These are phyloP conservation scores for Percina caprodes DNA, from an alignment of 2,113 vertebrate species.

Conservation along the genomic window DNA sequence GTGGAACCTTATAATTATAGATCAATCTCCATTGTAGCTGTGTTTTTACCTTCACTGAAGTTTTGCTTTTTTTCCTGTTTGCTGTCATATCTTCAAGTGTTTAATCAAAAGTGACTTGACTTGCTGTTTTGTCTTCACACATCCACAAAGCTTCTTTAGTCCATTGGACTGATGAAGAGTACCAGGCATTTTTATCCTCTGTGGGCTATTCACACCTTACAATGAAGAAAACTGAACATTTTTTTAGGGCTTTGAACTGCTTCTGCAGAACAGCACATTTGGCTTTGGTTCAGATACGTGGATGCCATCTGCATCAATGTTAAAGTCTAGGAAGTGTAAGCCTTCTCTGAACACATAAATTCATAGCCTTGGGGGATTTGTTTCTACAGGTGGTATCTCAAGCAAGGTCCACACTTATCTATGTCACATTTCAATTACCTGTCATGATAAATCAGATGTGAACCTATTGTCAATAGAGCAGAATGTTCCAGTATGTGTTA, in stretches of 20 bases:
- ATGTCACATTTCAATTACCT: slow-evolving; percentile 14
- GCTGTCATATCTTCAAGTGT: background rate
- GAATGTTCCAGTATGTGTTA: background rate
- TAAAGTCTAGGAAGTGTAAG: slow-evolving; percentile 6
- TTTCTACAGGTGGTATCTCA: slow-evolving; percentile 11
- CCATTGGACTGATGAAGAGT: background rate
- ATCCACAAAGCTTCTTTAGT: background rate
- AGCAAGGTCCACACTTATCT: background rate
- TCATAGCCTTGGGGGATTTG: too few species aligned
- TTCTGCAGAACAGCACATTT: background rate
- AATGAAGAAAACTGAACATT: slow-evolving; percentile 19
- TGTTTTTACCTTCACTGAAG: background rate
- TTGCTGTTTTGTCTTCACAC: background rate
- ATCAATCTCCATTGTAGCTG: background rate
- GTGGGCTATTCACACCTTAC: slow-evolving; percentile 4
- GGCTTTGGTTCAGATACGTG: background rate
- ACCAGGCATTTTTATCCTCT: background rate
- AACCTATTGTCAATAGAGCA: background rate
- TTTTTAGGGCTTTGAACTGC: slow-evolving; percentile 19
- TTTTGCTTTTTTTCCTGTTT: background rate
- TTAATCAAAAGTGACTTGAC: slow-evolving; percentile 1
- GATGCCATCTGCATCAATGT: slow-evolving; percentile 1
- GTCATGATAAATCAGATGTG: background rate
- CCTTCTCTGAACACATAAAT: background rate
- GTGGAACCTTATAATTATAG: slow-evolving; percentile 12